These are phyloP conservation scores for Amphibalanus amphitrite DNA, from an alignment of 1,140 invertebrate species.

Conservation along the genomic window DNA sequence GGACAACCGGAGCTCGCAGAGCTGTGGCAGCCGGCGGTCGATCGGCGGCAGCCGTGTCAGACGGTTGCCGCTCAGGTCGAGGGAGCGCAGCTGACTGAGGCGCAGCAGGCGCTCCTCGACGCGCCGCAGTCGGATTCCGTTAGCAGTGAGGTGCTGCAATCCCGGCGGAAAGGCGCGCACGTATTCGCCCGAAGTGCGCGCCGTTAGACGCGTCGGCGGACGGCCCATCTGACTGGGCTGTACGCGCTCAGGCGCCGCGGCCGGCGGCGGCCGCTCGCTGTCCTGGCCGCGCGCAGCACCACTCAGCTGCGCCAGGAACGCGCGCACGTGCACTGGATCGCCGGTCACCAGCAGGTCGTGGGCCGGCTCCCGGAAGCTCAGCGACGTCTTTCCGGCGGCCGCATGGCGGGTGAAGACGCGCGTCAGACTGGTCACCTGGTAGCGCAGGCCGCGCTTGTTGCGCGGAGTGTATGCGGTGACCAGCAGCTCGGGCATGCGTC, in stretches of 20 bases:
- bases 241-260: neutral
- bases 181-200: neutral
- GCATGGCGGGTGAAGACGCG: conserved; percentile 1
- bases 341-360: neutral
- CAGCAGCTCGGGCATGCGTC: neutral
- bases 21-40: neutral
- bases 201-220: neutral
- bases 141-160: neutral
- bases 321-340: neutral
- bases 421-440: neutral
- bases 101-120: neutral
- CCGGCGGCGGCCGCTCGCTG: neutral
- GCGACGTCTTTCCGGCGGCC: neutral
- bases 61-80: neutral
- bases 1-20: neutral
- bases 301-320: neutral
- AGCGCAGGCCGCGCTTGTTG: neutral
- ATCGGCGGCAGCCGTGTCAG: neutral
- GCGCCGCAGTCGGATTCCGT: neutral
- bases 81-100: neutral
- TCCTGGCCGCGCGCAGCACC: neutral
- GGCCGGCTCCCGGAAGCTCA: conserved; percentile 1
- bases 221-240: neutral
- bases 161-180: neutral
- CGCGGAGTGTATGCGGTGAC: neutral